These are phyloP conservation scores for Halcyon malimbica DNA, from an alignment of 2,113 vertebrate genomes.

Conservation along the genomic window DNA sequence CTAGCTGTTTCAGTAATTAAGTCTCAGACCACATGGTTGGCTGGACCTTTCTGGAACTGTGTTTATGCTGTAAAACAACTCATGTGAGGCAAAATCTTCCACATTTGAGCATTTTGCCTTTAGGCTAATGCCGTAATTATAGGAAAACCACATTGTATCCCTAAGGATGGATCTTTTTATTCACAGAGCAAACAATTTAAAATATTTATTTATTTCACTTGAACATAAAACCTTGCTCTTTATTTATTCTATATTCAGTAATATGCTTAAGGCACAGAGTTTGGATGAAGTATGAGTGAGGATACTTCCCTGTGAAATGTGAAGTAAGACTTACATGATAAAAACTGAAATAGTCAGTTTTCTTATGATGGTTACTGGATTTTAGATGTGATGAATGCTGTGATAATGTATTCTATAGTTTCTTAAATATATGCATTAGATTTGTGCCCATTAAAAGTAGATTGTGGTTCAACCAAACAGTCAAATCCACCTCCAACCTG, in stretches of 20 bases:
- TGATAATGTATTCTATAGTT: background rate
- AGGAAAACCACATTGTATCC: background rate
- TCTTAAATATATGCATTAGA: background rate
- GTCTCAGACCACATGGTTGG: background rate
- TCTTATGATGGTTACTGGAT: background rate
- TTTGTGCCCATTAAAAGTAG: background rate
- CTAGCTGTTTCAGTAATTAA: background rate
- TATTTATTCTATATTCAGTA: background rate
- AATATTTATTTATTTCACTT: background rate
- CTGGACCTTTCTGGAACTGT: background rate
- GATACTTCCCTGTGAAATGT: background rate
- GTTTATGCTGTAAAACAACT: constrained; percentile 3
- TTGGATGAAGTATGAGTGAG: background rate
- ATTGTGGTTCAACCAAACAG: background rate
- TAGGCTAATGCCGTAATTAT: background rate
- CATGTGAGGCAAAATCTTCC: background rate
- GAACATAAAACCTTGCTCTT: background rate
- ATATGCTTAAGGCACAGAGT: background rate
- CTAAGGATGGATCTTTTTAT: background rate
- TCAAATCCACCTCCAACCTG: background rate
- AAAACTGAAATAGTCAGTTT: background rate
- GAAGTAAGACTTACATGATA: background rate
- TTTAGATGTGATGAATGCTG: background rate
- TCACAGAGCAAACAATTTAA: background rate
- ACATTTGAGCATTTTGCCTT: background rate